phyloP scores from a whole-genome alignment of 2,888 invertebrate genomes.

The Caenorhabditis japonica region DNA sequence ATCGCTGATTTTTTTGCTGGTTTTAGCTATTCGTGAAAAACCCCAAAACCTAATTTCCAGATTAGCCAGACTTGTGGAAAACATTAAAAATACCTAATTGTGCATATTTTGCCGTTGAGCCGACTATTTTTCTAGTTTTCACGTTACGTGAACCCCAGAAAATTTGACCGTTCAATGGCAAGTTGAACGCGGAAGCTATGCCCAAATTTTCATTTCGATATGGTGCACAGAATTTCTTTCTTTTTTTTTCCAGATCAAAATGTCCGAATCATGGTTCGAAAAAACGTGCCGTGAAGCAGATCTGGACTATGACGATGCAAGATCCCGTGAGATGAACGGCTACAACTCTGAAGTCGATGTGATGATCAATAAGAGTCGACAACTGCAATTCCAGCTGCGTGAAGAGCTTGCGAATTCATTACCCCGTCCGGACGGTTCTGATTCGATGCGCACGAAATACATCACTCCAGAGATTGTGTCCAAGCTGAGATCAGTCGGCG shows the following conservation, averaged over 20 bases:
- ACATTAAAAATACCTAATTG: too few species aligned
- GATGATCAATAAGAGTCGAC: slow-evolving; percentile 33
- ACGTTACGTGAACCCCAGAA: too few species aligned
- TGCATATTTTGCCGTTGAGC: too few species aligned
- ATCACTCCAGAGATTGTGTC: slow-evolving; percentile 55
- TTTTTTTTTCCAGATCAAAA: slow-evolving; percentile 67
- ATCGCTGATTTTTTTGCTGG: too few species aligned
- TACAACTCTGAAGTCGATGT: slow-evolving; percentile 43
- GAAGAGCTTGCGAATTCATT: slow-evolving; percentile 21
- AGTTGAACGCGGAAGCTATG: too few species aligned
- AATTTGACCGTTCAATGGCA: too few species aligned
- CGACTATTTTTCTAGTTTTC: too few species aligned
- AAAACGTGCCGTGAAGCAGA: slow-evolving; percentile 91
- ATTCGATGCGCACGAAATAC: slow-evolving; percentile 46
- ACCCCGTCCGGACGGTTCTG: slow-evolving; percentile 39
- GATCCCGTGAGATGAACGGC: slow-evolving; percentile 47
- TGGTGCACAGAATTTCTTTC: neutral
- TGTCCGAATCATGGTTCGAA: slow-evolving; percentile 86
- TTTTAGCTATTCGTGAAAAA: too few species aligned
- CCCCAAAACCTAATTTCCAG: too few species aligned
- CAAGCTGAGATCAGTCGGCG: slow-evolving; percentile 24
- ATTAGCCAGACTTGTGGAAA: too few species aligned
- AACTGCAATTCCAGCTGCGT: slow-evolving; percentile 34
- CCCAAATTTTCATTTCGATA: too few species aligned
- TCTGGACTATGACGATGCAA: slow-evolving; percentile 83